phyloP scores from a whole-genome alignment of 2,888 invertebrate genomes.

The Folsomia manolachei region DNA sequence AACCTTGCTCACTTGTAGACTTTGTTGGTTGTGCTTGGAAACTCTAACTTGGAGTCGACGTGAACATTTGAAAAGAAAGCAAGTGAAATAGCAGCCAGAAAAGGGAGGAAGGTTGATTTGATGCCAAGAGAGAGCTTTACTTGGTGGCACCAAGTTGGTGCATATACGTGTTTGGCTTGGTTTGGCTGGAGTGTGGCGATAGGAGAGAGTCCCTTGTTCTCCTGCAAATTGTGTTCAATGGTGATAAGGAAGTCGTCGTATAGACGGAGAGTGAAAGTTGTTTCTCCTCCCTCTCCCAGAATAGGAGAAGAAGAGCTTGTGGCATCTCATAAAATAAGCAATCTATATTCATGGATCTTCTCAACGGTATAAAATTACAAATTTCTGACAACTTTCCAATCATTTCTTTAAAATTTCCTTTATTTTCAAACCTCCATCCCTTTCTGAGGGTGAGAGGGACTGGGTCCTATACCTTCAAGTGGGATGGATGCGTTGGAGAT shows the following conservation, averaged over 20 bases:
- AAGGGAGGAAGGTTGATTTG: too few species aligned
- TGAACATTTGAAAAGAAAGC: too few species aligned
- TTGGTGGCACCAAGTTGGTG: too few species aligned
- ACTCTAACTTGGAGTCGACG: too few species aligned
- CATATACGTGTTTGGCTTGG: too few species aligned
- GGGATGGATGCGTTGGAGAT: too few species aligned
- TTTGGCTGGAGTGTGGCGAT: conserved; percentile 40
- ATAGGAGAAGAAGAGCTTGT: conserved; percentile 1
- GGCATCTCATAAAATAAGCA: conserved; percentile 56
- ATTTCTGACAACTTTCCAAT: conserved; percentile 14
- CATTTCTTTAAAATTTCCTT: conserved; percentile 24
- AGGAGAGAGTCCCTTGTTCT: conserved; percentile 27
- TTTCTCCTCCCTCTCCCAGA: background rate
- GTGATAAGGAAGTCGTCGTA: conserved; percentile 36
- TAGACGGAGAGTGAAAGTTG: conserved; percentile 25
- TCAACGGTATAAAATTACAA: conserved; percentile 17
- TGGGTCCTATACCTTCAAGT: too few species aligned
- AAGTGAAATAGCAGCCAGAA: too few species aligned
- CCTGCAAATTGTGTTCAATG: conserved; percentile 38
- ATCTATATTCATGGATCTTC: conserved; percentile 60
- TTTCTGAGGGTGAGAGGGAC: too few species aligned
- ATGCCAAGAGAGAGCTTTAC: too few species aligned
- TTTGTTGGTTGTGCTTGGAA: too few species aligned
- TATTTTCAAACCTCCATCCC: conserved; percentile 5
- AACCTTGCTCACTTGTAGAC: too few species aligned